A percentile compares a stretch with the other conserved stretches of the same genome.
Evolutionary conservation across 2,113 vertebrate species (phyloP).

Genomic region (Muscicapa adusta): DNA sequence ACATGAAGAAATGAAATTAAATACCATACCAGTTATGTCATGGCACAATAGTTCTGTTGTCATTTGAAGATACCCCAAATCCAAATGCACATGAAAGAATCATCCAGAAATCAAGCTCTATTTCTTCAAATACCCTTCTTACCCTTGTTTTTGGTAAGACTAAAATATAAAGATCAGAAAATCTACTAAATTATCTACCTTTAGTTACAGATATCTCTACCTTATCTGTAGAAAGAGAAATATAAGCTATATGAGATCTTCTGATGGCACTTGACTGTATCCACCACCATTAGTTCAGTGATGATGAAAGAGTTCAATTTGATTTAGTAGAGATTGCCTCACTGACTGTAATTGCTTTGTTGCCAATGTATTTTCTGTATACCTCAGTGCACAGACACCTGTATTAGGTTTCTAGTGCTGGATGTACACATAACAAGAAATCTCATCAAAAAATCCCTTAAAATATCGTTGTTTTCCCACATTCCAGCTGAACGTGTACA

Average conservation of each 20-base stretch:
- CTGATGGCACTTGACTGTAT: background rate
- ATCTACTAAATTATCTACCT: background rate
- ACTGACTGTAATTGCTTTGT: background rate
- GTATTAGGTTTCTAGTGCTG: background rate
- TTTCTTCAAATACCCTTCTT: background rate
- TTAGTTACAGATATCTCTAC: background rate
- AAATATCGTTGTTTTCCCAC: background rate
- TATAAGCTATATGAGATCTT: background rate
- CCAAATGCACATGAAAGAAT: background rate
- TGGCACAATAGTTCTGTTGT: background rate
- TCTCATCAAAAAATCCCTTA: background rate
- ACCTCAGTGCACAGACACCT: background rate
- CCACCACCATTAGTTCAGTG: background rate
- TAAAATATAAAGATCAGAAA: background rate
- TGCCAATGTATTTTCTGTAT: background rate
- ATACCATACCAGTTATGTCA: background rate
- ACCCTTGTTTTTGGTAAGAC: background rate
- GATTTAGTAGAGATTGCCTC: background rate
- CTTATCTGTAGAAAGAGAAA: background rate
- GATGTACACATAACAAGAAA: background rate
- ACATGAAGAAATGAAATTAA: background rate
- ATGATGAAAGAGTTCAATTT: background rate
- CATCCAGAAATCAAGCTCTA: background rate
- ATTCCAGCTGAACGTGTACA: background rate
- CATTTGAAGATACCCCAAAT: background rate